Conservation (phyloP, 35 echinoderm and acorn worm species). For the Heliocidaris erythrogramma region DNA sequence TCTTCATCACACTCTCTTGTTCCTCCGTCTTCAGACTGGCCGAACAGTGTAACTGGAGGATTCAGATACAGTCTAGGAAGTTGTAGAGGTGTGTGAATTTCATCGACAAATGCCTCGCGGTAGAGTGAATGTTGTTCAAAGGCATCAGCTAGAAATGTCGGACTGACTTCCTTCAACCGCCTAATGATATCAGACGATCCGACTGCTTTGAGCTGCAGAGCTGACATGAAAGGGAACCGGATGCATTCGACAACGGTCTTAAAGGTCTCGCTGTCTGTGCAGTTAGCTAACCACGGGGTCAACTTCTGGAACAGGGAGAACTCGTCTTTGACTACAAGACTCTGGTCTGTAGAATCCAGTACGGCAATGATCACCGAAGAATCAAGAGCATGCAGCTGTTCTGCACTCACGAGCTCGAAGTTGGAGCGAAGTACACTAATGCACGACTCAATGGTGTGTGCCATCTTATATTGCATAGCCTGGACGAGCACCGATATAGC, state of each 20-base stretch:
- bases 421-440: conserved; percentile 56
- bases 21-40: background rate
- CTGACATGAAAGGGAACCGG: conserved; percentile 68
- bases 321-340: conserved; percentile 72
- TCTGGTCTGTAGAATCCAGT: conserved; percentile 40
- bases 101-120: background rate
- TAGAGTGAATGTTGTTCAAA: conserved; percentile 40
- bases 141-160: background rate
- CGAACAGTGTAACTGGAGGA: background rate
- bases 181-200: background rate
- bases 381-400: conserved; percentile 45
- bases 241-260: conserved; percentile 42
- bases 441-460: conserved; percentile 47
- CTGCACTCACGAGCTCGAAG: conserved; percentile 49
- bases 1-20: background rate
- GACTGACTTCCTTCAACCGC: background rate
- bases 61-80: conserved; percentile 48
- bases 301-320: conserved; percentile 50
- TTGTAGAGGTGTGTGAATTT: background rate
- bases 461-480: conserved; percentile 43
- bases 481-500: background rate
- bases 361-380: conserved; percentile 40
- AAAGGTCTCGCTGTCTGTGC: background rate
- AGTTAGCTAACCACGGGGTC: conserved; percentile 42
- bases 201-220: conserved; percentile 42